These are phyloP conservation scores for Orius insidiosus DNA, from an alignment of 1,140 invertebrate species.

Conservation along the genomic window DNA sequence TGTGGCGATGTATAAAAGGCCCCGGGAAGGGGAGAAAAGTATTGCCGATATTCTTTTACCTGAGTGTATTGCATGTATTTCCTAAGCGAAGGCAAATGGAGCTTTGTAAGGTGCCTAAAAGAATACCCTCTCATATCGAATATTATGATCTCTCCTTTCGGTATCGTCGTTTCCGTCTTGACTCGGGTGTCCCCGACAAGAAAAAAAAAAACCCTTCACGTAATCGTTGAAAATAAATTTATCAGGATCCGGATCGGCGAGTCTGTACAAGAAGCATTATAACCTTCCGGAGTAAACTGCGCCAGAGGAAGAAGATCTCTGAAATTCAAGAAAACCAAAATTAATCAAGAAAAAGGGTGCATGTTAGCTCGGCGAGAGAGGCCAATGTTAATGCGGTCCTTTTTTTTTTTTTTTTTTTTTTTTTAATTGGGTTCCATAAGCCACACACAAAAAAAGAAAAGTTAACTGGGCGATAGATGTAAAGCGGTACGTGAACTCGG, in stretches of 20 bases:
- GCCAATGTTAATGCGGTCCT: too few species aligned
- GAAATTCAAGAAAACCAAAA: constrained; percentile 2
- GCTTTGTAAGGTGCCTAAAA: constrained; percentile 19
- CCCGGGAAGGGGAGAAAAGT: too few species aligned
- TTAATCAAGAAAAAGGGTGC: constrained; percentile 1
- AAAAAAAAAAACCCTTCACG: constrained; percentile 21
- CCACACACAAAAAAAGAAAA: too few species aligned
- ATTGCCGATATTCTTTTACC: constrained; percentile 13
- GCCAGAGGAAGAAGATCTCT: constrained; percentile 21
- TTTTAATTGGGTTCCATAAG: too few species aligned
- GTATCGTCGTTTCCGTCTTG: constrained; percentile 17
- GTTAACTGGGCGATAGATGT: too few species aligned
- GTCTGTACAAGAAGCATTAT: constrained; percentile 36
- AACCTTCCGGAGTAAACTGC: constrained; percentile 37
- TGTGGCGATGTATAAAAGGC: too few species aligned
- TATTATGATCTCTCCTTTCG: constrained; percentile 21
- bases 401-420: too few species aligned
- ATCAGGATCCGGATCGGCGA: constrained; percentile 38
- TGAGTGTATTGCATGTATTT: constrained; percentile 23
- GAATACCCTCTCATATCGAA: constrained; percentile 22
- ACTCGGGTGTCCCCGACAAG: constrained; percentile 20
- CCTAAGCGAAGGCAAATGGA: constrained; percentile 16
- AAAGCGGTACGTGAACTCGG: too few species aligned
- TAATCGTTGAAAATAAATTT: constrained; percentile 29
- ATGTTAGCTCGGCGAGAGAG: too few species aligned